Base-by-base conservation (phyloP, 2,797 vertebrate genomes). In the Steatocranus sp. region DNA sequence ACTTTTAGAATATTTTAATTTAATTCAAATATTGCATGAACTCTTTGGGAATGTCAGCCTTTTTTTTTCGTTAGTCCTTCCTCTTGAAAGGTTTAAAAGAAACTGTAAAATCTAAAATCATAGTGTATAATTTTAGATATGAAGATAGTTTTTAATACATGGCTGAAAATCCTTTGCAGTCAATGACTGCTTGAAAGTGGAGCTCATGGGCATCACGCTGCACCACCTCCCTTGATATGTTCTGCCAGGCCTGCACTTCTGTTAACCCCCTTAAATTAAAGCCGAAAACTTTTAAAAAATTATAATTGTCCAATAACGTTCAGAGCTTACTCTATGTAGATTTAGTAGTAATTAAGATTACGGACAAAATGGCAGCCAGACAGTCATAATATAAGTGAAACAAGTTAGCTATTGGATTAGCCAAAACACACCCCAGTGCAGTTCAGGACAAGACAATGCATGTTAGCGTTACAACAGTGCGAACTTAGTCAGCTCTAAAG, bases 241-340 rank as follows among this genome's bases (percentile, higher is more conserved):
- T 0, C 4, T 70, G 15, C 15, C 41, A 46, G 41, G 15, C 41
- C 23, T 30, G 15, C 23, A 30, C 23, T 30, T 46, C 10, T 46
- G 38, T 11, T 30, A 11, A 70, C 0, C 0, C 9, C 66, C 4
- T 70, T 70, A 27, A 46, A 70, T 70, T 18, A 27, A 18, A 70
- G 20, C 20, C 43, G 9, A 11, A 11, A 41, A 2, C n/a, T 15
- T n/a, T 2, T 0, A 18, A 20, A 23, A 2, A 6, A 58, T 2
- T 3, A 15, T 41, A 25, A 43, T 17, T 27, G 6, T 46, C 38
- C 63, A 46, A 43, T 43, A 46, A 46, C 38, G 2, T 2, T 18
- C 14, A 27, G 9, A 27, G 9, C 66, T 46, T 8, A 70, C 41
- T 46, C 38, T n/a, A n/a, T 48, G 66, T 46, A n/a, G 27, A 30